Base-by-base conservation (phyloP, 2,113 vertebrate genomes). In the Tychaedon coryphoeus region DNA sequence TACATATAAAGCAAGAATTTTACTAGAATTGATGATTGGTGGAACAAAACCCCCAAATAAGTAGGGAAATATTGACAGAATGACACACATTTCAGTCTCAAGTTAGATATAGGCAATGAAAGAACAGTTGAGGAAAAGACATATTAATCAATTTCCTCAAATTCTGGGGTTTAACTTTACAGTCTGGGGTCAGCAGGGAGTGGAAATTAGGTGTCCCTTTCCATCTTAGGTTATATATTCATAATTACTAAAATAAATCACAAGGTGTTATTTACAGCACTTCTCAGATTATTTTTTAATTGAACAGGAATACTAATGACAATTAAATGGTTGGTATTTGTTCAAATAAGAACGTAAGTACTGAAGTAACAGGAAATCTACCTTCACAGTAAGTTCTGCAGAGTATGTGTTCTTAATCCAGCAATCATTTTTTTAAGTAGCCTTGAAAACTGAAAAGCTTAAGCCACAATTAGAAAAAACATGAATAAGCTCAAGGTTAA, bases 361-460 rank as follows among this genome's bases (percentile, higher is more conserved):
- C 17, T 19, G 38, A 96, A 95, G n/a, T 31, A 86, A 81, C 25
- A 87, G 48, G 61, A 95, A 91, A 79, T 58, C 34, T 53, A 60
- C 18, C 34, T 79, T 67, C 74, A 76, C 40, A 48, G 14, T 51
- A 93, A 93, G 0, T 57, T 86, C 70, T 69, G 45, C 23, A 84
- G 23, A 78, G 28, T 36, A 74, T 26, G 19, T 73, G 26, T 17
- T 81, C 66, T 64, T 82, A 90, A 76, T 73, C 23, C 31, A 87
- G 45, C 12, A 58, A 45, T 47, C 3, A 26, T n/a, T 51, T 31
- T 24, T 51, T 60, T 7, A 84, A 92, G 31, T 48, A 89, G 66
- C 82, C 42, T 78, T 61, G 14, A 92, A 89, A 88, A 78, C 19
- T 26, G 19, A 57, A 89, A 88, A 87, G 11, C 28, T 84, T 43